Evolutionary conservation across 2,113 vertebrate genomes (phyloP), one percentile per base, ranked within the genome.

Genomic region (Smithornis capensis): DNA sequence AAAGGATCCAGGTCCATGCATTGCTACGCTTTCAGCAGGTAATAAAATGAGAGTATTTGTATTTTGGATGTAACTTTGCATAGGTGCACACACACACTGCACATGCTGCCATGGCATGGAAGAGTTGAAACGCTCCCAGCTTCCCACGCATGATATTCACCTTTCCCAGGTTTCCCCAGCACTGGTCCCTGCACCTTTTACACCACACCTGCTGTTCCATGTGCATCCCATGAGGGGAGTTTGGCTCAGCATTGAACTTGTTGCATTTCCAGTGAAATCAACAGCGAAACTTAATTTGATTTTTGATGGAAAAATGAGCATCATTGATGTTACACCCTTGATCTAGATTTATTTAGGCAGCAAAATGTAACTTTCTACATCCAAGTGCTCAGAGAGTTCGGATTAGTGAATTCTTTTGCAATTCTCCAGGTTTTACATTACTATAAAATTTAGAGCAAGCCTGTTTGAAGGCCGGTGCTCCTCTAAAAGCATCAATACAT

Each of bases 271-370:
- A 95, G 44, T 15, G 15, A 49, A 78, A 90, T 49, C 90, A 89
- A 84, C 87, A 42, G 64, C 7, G 14, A 49, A 86, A 75, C n/a
- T 84, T 93, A 15, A 89, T 87, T 75, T 65, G 73, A 93, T 53
- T 96, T 93, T 71, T 75, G 94, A 90, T 88, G 83, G 77, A 44
- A 93, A 92, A 91, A 85, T 35, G 87, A 93, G 68, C 92, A 89
- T 63, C 71, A 83, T n/a, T 47, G 63, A 83, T 93, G 68, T 64
- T 56, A 59, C 28, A 73, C 38, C 92, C 90, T 93, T 86, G 83
- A 84, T 83, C 63, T 1, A 87, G 44, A 89, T 89, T 90, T 89
- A 75, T 82, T 92, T 53, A 84, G 80, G 94, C 85, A 93, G 79
- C 0, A 0, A 86, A 95, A 95, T 40, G 68, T 67, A 88, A 75